Evolutionary conservation across 1,140 invertebrate species (phyloP), one percentile per base, ranked within the genome.

Genomic region (Meloidogyne floridensis): DNA sequence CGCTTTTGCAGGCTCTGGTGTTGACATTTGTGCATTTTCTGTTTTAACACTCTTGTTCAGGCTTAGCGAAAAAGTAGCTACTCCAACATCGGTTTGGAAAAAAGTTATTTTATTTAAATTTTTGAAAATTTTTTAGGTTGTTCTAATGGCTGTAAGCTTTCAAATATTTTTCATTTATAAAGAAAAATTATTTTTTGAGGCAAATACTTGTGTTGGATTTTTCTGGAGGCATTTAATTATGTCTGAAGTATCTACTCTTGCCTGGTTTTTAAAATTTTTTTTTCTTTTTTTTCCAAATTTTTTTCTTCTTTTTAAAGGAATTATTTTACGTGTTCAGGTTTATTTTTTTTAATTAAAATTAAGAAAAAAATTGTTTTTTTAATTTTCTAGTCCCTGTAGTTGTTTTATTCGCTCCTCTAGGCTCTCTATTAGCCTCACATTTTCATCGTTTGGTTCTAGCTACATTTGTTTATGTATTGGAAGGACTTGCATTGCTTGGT

Each of bases 21-120:
- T 90, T 10, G 87, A 89, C 73, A 89, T 89, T 71, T 88, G 87
- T 81, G 72, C 82, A 15, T 89, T 89, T 80, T 88, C 86, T 69
- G 73, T 89, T 42, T 77, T 89, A 53, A 90, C 87, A 3, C 80
- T 89, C 11, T 75, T 89, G 54, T 89, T 89, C 81, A 85, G 88
- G 4, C 73, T 90, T 5, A 75, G 74, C 53, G 87, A 89, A 80
- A 89, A 89, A 59, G 83, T 82, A 7, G 82, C 82, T 11, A 88
- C 87, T n/a, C 87, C 87, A 59, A 88, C 87, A 11, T 81, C 80
- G 10, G 78, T 47, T 43, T 20, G 2, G 3, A n/a, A 47, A 47
- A 47, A 20, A 47, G 4, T 78, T n/a, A 7, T 6, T 15, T 51
- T 7, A 15, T 51, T 47, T 47, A n/a, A 11, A n/a, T 77, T 13